phyloP scores from a whole-genome alignment of 2,888 invertebrate genomes.

The Lithophane semibrunnea region DNA sequence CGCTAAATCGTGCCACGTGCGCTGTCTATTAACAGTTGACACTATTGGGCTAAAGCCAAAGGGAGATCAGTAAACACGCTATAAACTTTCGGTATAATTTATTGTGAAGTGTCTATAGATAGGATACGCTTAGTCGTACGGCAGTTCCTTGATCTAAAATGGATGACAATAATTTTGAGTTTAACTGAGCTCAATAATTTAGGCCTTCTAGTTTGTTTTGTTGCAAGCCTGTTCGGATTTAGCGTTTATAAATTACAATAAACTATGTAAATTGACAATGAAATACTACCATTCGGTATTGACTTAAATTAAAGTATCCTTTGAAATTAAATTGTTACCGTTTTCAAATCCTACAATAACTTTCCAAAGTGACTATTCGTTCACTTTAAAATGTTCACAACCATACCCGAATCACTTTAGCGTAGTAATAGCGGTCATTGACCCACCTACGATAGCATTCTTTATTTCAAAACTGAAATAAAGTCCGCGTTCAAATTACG shows the following conservation, averaged over 20 bases:
- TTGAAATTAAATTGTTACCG: not conserved
- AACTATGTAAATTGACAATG: constrained; percentile 38
- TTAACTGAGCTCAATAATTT: constrained; percentile 43
- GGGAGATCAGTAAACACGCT: constrained; percentile 70
- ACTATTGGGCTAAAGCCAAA: constrained; percentile 85
- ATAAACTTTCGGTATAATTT: constrained; percentile 70
- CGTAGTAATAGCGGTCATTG: too few species aligned
- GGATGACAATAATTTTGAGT: constrained; percentile 45
- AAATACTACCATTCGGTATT: constrained; percentile 6
- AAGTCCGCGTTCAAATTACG: too few species aligned
- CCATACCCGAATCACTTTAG: too few species aligned
- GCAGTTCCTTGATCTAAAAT: constrained; percentile 62
- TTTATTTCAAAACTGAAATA: too few species aligned
- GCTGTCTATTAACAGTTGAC: constrained; percentile 88
- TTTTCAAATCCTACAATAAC: not conserved
- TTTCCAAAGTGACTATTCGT: not conserved
- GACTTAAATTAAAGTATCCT: not conserved
- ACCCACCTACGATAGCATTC: too few species aligned
- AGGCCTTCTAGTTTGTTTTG: constrained; percentile 30
- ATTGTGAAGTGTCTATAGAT: constrained; percentile 65
- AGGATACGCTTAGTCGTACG: constrained; percentile 61
- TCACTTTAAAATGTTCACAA: not conserved
- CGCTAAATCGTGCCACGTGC: constrained; percentile 88
- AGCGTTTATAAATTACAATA: constrained; percentile 35
- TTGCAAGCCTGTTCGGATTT: constrained; percentile 28